phyloP scores from a whole-genome alignment of 2,888 invertebrate species.

The Ochropleura leucogaster region DNA sequence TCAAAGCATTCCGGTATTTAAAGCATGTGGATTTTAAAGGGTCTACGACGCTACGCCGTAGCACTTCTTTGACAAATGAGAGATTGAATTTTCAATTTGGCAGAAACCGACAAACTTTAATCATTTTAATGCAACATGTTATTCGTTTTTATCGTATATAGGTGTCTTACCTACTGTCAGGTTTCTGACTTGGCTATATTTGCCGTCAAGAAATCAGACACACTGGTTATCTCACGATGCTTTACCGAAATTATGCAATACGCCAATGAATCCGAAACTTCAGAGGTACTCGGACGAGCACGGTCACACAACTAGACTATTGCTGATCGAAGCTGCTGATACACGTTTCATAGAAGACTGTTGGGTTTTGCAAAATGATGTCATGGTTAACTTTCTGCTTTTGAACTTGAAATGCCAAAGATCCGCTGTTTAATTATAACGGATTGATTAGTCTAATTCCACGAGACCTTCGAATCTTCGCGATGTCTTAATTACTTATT shows the following conservation, averaged over 20 bases:
- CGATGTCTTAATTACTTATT: conserved; percentile 45
- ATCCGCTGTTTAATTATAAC: conserved; percentile 20
- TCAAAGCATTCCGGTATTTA: neutral
- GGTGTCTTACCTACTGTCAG: too few species aligned
- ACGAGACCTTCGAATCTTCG: conserved; percentile 44
- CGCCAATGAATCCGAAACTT: too few species aligned
- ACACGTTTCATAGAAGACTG: neutral
- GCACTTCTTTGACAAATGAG: neutral
- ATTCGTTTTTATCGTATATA: too few species aligned
- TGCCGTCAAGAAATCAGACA: too few species aligned
- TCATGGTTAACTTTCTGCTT: conserved; percentile 21
- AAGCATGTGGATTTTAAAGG: neutral
- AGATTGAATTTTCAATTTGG: neutral
- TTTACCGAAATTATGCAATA: too few species aligned
- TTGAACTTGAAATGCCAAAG: conserved; percentile 50
- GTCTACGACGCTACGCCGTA: conserved; percentile 8
- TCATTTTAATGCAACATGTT: neutral
- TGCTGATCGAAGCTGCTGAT: too few species aligned
- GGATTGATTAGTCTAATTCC: conserved; percentile 31
- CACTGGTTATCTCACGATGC: too few species aligned
- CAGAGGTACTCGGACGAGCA: too few species aligned
- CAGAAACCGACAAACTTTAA: conserved; percentile 8
- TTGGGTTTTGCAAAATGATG: conserved; percentile 2
- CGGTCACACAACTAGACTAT: too few species aligned
- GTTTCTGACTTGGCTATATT: too few species aligned